Evolutionary conservation across 2,888 invertebrate species (phyloP), one percentile per base, ranked within the genome.

Genomic region (Scelioninae gen. 2): DNA sequence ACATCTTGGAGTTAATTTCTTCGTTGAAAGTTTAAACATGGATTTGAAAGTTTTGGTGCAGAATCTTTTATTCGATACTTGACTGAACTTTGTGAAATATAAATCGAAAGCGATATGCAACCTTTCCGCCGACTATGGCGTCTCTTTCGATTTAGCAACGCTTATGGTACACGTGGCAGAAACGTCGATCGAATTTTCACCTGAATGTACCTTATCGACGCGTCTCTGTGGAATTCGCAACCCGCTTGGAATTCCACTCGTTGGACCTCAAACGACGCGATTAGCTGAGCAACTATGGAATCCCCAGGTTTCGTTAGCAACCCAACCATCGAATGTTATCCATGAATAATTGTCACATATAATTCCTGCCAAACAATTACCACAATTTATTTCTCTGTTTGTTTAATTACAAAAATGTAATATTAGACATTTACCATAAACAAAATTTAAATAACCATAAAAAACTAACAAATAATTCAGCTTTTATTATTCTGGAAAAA

Each of bases 231-330:
- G 74, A 71, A 67, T 74, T 74, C 68, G 39, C 65, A 31, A 63
- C 33, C 58, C 57, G 71, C 48, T 57, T 58, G 64, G 68, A 69
- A 72, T 61, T 67, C 61, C 60, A 60, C 65, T 72, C 72, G 55
- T 72, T 67, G 72, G 67, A 72, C 61, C 61, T 67, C 61, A 72
- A 72, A 72, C 65, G 61, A 55, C 48, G 61, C 65, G 64, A 71
- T 71, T 71, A 71, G 37, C 22, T 16, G 37, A 64, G 19, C 43
- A 58, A 58, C 58, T 46, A 65, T 53, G 60, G 53, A 60, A 65
- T 72, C 37, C 28, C 16, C 31, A 46, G 65, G 55, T 60, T 72
- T 72, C 53, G 63, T 60, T 64, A 48, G 15, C 48, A 60, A 43
- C 41, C 45, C 45, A 65, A 58, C 60, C 58, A 60, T 58, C 13